Evolutionary conservation across 2,113 vertebrate genomes (phyloP).

Genomic region (Arenaria interpres): DNA sequence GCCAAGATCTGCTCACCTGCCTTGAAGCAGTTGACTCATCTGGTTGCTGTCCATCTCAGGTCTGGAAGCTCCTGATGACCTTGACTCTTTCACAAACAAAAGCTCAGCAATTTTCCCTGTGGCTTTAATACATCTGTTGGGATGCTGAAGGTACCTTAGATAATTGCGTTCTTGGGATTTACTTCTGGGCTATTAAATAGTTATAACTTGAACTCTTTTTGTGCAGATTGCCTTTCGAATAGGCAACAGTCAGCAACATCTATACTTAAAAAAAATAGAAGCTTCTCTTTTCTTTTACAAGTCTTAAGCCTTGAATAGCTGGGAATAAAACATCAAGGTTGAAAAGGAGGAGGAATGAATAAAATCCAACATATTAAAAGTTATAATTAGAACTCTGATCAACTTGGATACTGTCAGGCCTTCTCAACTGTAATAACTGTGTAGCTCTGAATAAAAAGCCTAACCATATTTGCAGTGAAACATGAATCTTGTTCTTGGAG

Average conservation of each 20-base stretch:
- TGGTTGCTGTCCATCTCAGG: not conserved
- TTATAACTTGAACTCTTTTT: not conserved
- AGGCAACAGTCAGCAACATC: not conserved
- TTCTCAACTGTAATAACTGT: constrained; percentile 12
- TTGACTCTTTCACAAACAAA: not conserved
- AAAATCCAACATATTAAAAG: constrained; percentile 47
- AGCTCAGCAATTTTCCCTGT: not conserved
- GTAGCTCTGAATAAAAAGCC: constrained; percentile 29
- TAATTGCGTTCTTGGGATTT: not conserved
- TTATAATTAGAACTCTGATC: constrained; percentile 59
- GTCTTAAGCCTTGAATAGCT: constrained; percentile 29
- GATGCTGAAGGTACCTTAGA: not conserved
- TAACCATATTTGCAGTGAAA: constrained; percentile 29
- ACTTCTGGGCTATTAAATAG: not conserved
- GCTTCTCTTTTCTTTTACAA: not conserved
- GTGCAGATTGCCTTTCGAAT: not conserved
- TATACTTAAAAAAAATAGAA: not conserved
- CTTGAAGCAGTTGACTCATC: not conserved
- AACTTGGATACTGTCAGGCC: constrained; percentile 34
- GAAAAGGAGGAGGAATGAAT: constrained; percentile 65
- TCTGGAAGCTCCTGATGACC: not conserved
- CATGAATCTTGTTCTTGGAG: not conserved
- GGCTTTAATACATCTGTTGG: not conserved
- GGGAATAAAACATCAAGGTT: constrained; percentile 34
- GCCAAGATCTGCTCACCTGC: not conserved